These are phyloP conservation scores for Elachura formosa DNA, from an alignment of 2,113 vertebrate species.

Conservation along the genomic window DNA sequence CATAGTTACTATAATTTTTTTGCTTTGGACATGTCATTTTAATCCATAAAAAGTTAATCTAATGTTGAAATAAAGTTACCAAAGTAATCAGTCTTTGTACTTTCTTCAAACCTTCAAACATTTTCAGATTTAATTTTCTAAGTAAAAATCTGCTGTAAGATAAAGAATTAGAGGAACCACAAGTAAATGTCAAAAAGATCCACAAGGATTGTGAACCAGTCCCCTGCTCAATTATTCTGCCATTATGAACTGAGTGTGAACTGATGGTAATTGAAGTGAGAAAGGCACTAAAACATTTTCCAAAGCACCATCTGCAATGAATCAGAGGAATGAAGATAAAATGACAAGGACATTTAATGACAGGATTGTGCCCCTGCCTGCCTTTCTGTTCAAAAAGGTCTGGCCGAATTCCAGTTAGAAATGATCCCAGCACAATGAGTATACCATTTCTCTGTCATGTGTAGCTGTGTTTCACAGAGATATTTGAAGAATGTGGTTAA, in stretches of 20 bases:
- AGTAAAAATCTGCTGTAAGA: not conserved
- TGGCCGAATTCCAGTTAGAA: conserved; percentile 58
- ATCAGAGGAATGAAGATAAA: conserved; percentile 65
- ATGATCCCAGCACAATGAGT: conserved; percentile 26
- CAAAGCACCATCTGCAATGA: conserved; percentile 59
- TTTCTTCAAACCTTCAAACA: conserved; percentile 8
- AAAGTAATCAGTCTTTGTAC: not conserved
- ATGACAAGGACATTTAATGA: conserved; percentile 65
- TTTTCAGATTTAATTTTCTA: conserved; percentile 1
- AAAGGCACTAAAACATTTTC: conserved; percentile 45
- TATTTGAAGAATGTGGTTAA: conserved; percentile 69
- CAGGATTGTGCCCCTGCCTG: conserved; percentile 38
- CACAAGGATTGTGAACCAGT: not conserved
- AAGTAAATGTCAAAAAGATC: conserved; percentile 18
- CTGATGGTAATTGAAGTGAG: conserved; percentile 42
- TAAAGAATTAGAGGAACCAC: not conserved
- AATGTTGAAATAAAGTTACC: not conserved
- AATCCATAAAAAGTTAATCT: not conserved
- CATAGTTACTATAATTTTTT: not conserved
- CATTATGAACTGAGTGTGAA: conserved; percentile 24
- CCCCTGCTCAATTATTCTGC: conserved; percentile 21
- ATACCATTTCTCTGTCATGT: conserved; percentile 36
- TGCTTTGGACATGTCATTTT: not conserved
- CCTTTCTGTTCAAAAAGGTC: conserved; percentile 53
- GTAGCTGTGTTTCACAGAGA: conserved; percentile 25